phyloP scores from a whole-genome alignment of 2,113 vertebrate species.

The Phoenicopterus ruber region DNA sequence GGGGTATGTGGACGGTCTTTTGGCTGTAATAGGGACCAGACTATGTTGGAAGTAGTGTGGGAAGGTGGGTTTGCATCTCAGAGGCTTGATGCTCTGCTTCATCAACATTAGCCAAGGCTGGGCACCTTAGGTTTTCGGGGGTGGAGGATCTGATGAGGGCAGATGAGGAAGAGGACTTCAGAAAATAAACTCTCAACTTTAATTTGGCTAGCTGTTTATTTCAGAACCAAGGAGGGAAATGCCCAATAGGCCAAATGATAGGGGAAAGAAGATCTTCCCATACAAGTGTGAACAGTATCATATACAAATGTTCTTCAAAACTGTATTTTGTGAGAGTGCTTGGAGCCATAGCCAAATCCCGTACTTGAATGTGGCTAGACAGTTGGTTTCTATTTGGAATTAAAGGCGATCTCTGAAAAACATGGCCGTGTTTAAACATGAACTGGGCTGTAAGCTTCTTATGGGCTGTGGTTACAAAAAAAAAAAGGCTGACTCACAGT shows the following conservation, averaged over 20 bases:
- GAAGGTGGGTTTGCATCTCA: not conserved
- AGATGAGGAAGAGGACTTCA: not conserved
- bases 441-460: constrained; percentile 18
- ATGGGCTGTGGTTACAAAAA: not conserved
- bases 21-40: not conserved
- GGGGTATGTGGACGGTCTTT: not conserved
- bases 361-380: not conserved
- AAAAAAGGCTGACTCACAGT: constrained; percentile 15
- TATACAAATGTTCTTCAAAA: not conserved
- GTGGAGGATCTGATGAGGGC: not conserved
- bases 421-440: not conserved
- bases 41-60: not conserved
- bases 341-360: not conserved
- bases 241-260: not conserved
- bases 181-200: not conserved
- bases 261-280: not conserved
- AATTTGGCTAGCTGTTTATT: not conserved
- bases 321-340: not conserved
- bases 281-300: not conserved
- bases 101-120: not conserved
- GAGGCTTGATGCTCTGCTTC: not conserved
- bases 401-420: not conserved
- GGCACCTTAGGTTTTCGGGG: not conserved
- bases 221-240: not conserved
- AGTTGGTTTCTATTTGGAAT: not conserved